Conservation (phyloP, 2,888 invertebrate species). For the Orthosia incerta region DNA sequence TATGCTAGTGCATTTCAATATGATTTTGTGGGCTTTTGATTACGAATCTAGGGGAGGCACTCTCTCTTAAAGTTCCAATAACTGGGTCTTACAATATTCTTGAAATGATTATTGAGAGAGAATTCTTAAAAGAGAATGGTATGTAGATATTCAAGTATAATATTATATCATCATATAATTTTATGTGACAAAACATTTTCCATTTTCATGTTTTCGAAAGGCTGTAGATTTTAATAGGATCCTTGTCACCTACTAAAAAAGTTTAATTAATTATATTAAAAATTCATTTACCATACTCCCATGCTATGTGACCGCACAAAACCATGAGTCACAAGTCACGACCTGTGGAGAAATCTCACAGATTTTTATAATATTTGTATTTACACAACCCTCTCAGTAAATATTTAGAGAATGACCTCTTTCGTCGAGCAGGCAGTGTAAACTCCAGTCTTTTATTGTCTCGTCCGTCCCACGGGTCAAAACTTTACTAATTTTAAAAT, state of each 20-base stretch:
- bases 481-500: slow-evolving; percentile 65
- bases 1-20: too few relatives aligned
- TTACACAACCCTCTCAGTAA: slow-evolving; percentile 58
- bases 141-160: background rate
- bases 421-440: slow-evolving; percentile 52
- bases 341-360: slow-evolving; percentile 49
- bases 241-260: slow-evolving; percentile 22
- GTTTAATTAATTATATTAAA: slow-evolving; percentile 49
- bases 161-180: background rate
- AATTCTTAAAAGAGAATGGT: background rate
- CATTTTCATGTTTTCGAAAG: slow-evolving; percentile 7
- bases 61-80: too few relatives aligned
- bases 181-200: background rate
- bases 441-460: slow-evolving; percentile 60
- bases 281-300: slow-evolving; percentile 40
- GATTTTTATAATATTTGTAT: slow-evolving; percentile 64
- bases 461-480: slow-evolving; percentile 42
- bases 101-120: too few relatives aligned
- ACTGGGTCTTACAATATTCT: background rate
- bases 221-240: slow-evolving; percentile 13
- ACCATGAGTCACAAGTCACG: slow-evolving; percentile 45
- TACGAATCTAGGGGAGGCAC: too few relatives aligned
- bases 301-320: slow-evolving; percentile 34
- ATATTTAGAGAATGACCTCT: slow-evolving; percentile 64
- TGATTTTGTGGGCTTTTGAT: too few relatives aligned